Percentiles rank a stretch among this genome's conserved stretches.
These are phyloP conservation scores for Gasterosteus nipponicus DNA, from an alignment of 2,113 vertebrate genomes.

Conservation along the genomic window DNA sequence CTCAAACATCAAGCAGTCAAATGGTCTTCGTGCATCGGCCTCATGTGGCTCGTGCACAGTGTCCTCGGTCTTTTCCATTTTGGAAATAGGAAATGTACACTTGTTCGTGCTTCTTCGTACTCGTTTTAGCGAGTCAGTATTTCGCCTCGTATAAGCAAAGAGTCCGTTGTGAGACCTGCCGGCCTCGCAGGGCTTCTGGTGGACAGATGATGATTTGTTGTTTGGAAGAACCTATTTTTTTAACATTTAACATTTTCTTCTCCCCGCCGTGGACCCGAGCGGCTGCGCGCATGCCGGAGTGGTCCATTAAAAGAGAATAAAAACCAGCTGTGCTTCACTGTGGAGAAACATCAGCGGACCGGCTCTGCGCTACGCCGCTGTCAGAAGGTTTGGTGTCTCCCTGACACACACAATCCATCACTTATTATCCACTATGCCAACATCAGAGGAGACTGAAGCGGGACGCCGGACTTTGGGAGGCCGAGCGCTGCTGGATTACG, in stretches of 20 bases:
- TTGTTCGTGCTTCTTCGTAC: background rate
- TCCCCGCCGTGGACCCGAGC: background rate
- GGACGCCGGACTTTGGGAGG: background rate
- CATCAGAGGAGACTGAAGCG: background rate
- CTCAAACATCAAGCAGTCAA: background rate
- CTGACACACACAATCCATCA: background rate
- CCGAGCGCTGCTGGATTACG: background rate
- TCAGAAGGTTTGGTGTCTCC: background rate
- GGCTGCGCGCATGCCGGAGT: slow-evolving; percentile 2
- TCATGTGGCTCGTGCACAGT: background rate
- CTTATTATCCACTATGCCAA: background rate
- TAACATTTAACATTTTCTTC: too few species aligned
- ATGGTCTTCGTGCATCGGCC: background rate
- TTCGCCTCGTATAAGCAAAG: background rate
- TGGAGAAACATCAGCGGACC: background rate
- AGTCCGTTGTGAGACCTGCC: slow-evolving; percentile 13
- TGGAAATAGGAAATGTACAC: background rate
- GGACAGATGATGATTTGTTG: slow-evolving; percentile 34
- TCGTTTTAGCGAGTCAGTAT: too few species aligned
- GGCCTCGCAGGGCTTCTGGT: too few species aligned
- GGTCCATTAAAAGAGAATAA: slow-evolving; percentile 19
- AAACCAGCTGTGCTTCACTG: slow-evolving; percentile 23
- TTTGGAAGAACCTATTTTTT: background rate
- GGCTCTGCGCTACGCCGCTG: background rate
- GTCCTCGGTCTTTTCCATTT: background rate